Conservation (phyloP, 2,888 invertebrate genomes). For the Lasioglossum calceatum region DNA sequence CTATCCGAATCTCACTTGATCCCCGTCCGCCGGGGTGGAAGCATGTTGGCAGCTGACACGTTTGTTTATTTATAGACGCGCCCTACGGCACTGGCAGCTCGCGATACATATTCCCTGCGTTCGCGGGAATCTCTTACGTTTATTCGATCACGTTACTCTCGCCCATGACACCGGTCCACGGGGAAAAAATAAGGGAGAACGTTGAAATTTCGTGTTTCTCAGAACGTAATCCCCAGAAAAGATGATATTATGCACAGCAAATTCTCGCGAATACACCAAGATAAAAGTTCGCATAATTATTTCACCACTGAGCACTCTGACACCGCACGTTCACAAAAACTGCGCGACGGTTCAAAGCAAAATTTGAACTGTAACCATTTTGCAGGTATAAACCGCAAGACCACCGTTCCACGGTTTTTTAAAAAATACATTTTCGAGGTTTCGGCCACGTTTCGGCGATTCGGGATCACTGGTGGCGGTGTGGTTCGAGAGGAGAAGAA, state of each 20-base stretch:
- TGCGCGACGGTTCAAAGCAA: no score
- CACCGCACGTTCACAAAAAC: no score
- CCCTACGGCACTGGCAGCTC: not conserved
- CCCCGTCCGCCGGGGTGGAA: slow-evolving; percentile 1
- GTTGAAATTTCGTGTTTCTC: not conserved
- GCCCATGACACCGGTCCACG: not conserved
- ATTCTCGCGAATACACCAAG: no score
- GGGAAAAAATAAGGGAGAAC: not conserved
- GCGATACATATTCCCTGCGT: not conserved
- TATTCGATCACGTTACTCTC: not conserved
- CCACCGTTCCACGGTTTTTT: no score
- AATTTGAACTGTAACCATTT: no score
- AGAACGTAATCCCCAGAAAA: not conserved
- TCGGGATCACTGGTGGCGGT: not conserved
- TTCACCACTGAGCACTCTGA: no score
- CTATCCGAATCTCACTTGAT: slow-evolving; percentile 21
- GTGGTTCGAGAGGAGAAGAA: not conserved
- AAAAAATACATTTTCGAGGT: not conserved
- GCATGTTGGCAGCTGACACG: slow-evolving; percentile 8
- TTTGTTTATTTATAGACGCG: slow-evolving; percentile 20
- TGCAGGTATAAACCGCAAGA: no score
- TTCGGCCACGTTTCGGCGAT: not conserved
- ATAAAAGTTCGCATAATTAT: no score
- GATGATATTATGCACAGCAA: no score
- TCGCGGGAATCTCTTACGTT: not conserved